These are phyloP conservation scores for Neoitamus cyanurus DNA, from an alignment of 2,888 invertebrate genomes.

Conservation along the genomic window DNA sequence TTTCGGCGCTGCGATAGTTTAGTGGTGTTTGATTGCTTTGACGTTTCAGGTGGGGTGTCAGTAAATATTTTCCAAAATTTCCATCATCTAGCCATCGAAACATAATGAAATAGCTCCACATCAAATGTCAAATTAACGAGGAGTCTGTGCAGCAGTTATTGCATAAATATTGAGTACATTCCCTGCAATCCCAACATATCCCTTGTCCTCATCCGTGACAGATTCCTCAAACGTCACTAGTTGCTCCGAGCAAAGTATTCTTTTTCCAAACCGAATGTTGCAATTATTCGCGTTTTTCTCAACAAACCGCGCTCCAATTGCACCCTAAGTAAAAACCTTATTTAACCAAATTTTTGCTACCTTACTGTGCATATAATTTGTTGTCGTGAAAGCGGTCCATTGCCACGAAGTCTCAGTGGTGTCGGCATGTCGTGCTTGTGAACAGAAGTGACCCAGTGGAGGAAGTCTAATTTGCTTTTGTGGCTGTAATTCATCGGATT, in stretches of 20 bases:
- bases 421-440: slow-evolving; percentile 8
- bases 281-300: not conserved
- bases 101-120: not conserved
- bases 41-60: slow-evolving; percentile 22
- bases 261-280: not conserved
- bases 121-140: not conserved
- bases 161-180: not conserved
- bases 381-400: slow-evolving; percentile 9
- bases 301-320: not conserved
- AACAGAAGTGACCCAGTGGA: not conserved
- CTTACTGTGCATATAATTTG: not conserved
- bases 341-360: not conserved
- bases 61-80: not conserved
- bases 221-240: slow-evolving; percentile 9
- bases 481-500: not conserved
- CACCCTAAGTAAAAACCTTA: not conserved
- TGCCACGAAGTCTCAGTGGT: slow-evolving; percentile 30
- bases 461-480: not conserved
- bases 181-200: not conserved
- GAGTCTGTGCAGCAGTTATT: not conserved
- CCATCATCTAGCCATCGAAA: not conserved
- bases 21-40: not conserved
- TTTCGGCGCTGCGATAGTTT: not conserved
- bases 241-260: not conserved
- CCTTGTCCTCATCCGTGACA: slow-evolving; percentile 4